Evolutionary conservation across 1,140 invertebrate genomes (phyloP).

Genomic region (Reticulitermes speratus): DNA sequence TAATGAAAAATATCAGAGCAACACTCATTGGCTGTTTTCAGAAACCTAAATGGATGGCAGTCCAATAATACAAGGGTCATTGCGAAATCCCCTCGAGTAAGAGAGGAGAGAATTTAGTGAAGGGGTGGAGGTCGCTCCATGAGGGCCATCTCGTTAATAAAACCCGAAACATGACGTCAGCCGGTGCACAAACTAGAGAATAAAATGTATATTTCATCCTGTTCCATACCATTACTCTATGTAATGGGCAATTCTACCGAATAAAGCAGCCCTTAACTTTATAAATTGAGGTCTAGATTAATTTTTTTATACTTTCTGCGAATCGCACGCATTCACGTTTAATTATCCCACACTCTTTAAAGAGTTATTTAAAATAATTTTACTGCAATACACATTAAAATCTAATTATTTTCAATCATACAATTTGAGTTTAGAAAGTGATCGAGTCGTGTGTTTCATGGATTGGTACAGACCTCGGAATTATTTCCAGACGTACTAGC

Average conservation of each 20-base stretch:
- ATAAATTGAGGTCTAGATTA: neutral
- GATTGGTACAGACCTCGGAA: no score
- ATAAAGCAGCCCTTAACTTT: neutral
- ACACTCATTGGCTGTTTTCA: neutral
- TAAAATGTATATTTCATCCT: neutral
- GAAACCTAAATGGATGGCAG: neutral
- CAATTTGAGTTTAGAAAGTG: no score
- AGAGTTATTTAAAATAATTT: no score
- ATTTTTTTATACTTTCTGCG: no score
- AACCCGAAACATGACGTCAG: neutral
- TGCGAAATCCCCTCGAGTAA: neutral
- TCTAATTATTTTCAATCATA: no score
- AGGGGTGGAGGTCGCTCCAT: neutral
- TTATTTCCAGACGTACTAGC: no score
- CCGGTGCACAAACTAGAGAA: neutral
- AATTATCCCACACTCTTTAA: no score
- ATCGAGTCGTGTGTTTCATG: no score
- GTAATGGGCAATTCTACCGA: neutral
- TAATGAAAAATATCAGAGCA: no score
- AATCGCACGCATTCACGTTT: no score
- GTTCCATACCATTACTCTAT: neutral
- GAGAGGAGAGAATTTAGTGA: neutral
- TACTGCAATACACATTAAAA: no score
- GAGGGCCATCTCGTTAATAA: slow-evolving; percentile 18
- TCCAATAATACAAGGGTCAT: slow-evolving; percentile 8